A percentile compares a stretch with the other conserved stretches of the same genome.
Evolutionary conservation across 2,797 vertebrate genomes (phyloP).

Genomic region (Rhinatrema bivittatum): DNA sequence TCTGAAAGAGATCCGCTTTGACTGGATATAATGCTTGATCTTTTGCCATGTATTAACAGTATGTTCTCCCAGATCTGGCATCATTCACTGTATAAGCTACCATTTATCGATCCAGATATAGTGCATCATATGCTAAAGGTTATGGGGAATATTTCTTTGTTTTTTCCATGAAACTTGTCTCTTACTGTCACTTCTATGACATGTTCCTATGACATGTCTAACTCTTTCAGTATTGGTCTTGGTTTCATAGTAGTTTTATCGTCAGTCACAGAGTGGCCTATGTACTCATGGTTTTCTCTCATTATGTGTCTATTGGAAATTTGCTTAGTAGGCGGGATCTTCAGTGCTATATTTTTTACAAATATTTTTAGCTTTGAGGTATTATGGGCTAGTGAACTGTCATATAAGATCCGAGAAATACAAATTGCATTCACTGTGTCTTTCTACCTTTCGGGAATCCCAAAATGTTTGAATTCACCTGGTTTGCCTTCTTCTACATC

Average conservation of each 20-base stretch:
- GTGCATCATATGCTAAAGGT: slow-evolving; percentile 30
- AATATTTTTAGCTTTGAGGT: no score
- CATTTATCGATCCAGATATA: slow-evolving; percentile 23
- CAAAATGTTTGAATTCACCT: no score
- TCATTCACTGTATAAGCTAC: no score
- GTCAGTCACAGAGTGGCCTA: slow-evolving; percentile 29
- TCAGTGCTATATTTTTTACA: no score
- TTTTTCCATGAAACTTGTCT: slow-evolving; percentile 24
- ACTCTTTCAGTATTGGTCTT: slow-evolving; percentile 36
- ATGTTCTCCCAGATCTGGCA: slow-evolving; percentile 21
- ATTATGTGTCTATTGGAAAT: no score
- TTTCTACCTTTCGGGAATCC: no score
- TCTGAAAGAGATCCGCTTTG: slow-evolving; percentile 1
- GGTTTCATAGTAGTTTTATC: slow-evolving; percentile 36
- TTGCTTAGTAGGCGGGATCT: no score
- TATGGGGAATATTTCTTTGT: slow-evolving; percentile 25
- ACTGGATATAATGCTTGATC: slow-evolving; percentile 6
- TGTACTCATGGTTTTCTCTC: no score
- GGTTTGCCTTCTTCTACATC: no score
- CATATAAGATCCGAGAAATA: no score
- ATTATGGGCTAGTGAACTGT: no score
- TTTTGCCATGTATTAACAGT: slow-evolving; percentile 2
- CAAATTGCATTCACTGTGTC: no score
- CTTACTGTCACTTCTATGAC: slow-evolving; percentile 28
- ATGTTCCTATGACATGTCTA: slow-evolving; percentile 32